These are phyloP conservation scores for Bombyx mori DNA, from an alignment of 1,140 invertebrate genomes.

Conservation along the genomic window DNA sequence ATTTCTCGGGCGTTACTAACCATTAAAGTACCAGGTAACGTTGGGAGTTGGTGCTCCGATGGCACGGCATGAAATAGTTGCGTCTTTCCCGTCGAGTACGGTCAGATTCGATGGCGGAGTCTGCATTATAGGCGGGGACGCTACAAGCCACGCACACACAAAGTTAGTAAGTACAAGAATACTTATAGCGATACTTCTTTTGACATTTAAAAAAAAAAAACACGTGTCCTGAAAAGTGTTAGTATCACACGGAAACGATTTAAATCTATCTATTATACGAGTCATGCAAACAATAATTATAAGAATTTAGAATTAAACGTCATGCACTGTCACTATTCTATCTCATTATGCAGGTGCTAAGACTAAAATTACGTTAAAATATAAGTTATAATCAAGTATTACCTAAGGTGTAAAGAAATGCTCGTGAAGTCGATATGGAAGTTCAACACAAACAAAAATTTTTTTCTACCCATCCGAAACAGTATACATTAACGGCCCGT, in stretches of 20 bases:
- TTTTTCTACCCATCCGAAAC: too few species aligned
- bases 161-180: slow-evolving; percentile 39
- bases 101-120: slow-evolving; percentile 87
- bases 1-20: slow-evolving; percentile 68
- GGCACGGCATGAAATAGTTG: slow-evolving; percentile 87
- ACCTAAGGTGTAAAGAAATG: too few species aligned
- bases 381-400: too few species aligned
- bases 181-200: slow-evolving; percentile 4
- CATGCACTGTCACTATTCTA: too few species aligned
- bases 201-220: slow-evolving; percentile 2
- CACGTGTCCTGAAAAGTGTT: neutral
- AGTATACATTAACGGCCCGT: too few species aligned
- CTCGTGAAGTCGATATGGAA: too few species aligned
- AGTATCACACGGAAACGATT: slow-evolving; percentile 1
- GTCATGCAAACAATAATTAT: too few species aligned
- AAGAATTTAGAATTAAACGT: too few species aligned
- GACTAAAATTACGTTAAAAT: too few species aligned
- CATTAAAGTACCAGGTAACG: slow-evolving; percentile 92
- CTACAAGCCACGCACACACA: slow-evolving; percentile 73
- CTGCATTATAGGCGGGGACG: slow-evolving; percentile 87
- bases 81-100: slow-evolving; percentile 92
- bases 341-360: too few species aligned
- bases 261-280: neutral
- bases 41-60: slow-evolving; percentile 91
- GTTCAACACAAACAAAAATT: too few species aligned